Conservation (phyloP, 2,113 vertebrate species). For the pig (Sus scrofa) region DNA sequence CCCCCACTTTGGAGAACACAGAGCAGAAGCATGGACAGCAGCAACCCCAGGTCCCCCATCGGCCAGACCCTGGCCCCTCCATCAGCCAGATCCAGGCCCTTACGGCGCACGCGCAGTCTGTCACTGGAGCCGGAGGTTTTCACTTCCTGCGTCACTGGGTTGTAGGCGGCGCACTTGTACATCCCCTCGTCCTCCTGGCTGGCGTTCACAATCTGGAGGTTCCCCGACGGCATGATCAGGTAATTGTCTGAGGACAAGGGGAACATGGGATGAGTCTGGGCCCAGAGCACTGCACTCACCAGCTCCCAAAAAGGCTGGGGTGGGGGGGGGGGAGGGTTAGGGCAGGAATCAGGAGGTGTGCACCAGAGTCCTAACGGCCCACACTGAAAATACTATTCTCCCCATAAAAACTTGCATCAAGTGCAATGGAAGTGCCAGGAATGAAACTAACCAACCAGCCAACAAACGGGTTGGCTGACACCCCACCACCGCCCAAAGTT, state of each 20-base stretch:
- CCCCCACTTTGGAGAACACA: not conserved
- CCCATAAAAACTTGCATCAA: not conserved
- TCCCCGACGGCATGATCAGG: constrained; percentile 99
- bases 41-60: too few relatives aligned
- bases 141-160: constrained; percentile 97
- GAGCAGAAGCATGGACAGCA: not conserved
- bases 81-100: constrained; percentile 75
- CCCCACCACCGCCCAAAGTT: fast-evolving
- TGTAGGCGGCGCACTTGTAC: constrained; percentile 98
- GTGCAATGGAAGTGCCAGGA: not conserved
- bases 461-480: not conserved
- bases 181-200: constrained; percentile 97
- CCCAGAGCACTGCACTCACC: not conserved
- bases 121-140: constrained; percentile 96
- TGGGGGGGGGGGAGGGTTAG: not conserved
- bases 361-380: not conserved
- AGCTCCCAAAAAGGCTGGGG: not conserved
- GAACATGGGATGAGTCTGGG: not conserved
- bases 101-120: constrained; percentile 96
- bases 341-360: not conserved
- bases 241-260: constrained; percentile 93
- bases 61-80: constrained; percentile 76
- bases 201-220: constrained; percentile 98
- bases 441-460: not conserved
- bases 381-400: not conserved